These are phyloP conservation scores for Phyllotis vaccarum DNA, from an alignment of 2,797 vertebrate species.

Conservation along the genomic window DNA sequence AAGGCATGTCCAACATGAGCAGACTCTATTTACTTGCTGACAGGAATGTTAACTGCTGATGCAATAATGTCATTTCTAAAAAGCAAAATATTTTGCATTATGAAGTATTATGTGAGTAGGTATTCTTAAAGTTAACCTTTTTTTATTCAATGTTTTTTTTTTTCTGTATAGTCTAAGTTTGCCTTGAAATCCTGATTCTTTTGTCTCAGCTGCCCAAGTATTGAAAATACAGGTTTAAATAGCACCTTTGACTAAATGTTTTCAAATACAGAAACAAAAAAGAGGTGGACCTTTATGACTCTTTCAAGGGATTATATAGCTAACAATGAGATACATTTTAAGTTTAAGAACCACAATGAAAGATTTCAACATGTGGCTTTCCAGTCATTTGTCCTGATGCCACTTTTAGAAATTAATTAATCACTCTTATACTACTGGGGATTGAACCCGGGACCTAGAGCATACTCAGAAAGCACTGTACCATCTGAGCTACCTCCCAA, in stretches of 20 bases:
- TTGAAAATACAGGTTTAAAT: not conserved
- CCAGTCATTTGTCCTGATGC: constrained; percentile 73
- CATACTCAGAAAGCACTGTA: not conserved
- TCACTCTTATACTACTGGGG: not conserved
- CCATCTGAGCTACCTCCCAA: not conserved
- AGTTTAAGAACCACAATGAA: constrained; percentile 58
- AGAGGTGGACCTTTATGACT: constrained; percentile 43
- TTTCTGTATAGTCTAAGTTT: not conserved
- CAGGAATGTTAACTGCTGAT: not conserved
- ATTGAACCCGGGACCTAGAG: not conserved
- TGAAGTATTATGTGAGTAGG: not conserved
- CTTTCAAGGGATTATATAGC: constrained; percentile 69
- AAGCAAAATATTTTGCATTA: constrained; percentile 58
- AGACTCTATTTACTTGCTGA: not conserved
- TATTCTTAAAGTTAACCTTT: not conserved
- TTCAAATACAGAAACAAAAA: constrained; percentile 64
- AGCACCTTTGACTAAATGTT: constrained; percentile 32
- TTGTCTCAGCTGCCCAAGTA: not conserved
- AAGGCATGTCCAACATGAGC: not conserved
- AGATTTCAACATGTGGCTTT: constrained; percentile 75
- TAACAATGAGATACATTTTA: constrained; percentile 74
- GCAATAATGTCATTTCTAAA: constrained; percentile 22
- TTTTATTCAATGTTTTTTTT: not conserved
- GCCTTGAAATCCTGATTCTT: not conserved
- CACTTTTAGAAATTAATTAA: not conserved